Conservation (phyloP, 1,140 invertebrate species). For the Epicauta chinensis region DNA sequence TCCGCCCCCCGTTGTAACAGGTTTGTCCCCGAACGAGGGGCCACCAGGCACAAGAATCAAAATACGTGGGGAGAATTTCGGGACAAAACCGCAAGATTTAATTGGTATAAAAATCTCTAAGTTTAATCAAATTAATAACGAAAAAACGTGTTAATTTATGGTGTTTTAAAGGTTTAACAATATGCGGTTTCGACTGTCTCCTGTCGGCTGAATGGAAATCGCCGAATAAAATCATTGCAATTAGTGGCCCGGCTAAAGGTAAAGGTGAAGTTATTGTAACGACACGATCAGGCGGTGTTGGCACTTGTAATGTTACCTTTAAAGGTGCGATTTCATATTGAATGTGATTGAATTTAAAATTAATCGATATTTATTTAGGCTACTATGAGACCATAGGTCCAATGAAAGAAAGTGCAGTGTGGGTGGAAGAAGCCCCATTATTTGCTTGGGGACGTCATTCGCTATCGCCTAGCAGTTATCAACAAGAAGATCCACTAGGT, state of each 20-base stretch:
- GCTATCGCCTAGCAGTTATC: slow-evolving; percentile 73
- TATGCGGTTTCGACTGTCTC: slow-evolving; percentile 93
- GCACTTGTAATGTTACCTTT: slow-evolving; percentile 94
- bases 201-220: slow-evolving; percentile 97
- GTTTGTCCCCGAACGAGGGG: slow-evolving; percentile 96
- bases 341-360: background rate
- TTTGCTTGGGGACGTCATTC: slow-evolving; percentile 75
- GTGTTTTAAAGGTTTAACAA: slow-evolving; percentile 68
- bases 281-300: slow-evolving; percentile 83
- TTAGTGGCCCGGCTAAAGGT: slow-evolving; percentile 89
- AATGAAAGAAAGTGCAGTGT: slow-evolving; percentile 96
- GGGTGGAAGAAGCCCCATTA: slow-evolving; percentile 90
- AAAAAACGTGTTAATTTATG: background rate
- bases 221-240: slow-evolving; percentile 92
- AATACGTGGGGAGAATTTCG: slow-evolving; percentile 94
- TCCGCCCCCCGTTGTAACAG: slow-evolving; percentile 85
- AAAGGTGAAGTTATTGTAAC: slow-evolving; percentile 93
- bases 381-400: slow-evolving; percentile 86
- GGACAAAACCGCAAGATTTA: slow-evolving; percentile 75
- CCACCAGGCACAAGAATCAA: slow-evolving; percentile 93
- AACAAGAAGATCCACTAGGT: slow-evolving; percentile 89
- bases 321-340: slow-evolving; percentile 49
- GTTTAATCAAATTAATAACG: background rate
- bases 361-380: slow-evolving; percentile 44
- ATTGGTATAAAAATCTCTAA: slow-evolving; percentile 57